Evolutionary conservation across 1,140 invertebrate genomes (phyloP), one percentile per base, ranked within the genome.

Genomic region (Drosophila tani): DNA sequence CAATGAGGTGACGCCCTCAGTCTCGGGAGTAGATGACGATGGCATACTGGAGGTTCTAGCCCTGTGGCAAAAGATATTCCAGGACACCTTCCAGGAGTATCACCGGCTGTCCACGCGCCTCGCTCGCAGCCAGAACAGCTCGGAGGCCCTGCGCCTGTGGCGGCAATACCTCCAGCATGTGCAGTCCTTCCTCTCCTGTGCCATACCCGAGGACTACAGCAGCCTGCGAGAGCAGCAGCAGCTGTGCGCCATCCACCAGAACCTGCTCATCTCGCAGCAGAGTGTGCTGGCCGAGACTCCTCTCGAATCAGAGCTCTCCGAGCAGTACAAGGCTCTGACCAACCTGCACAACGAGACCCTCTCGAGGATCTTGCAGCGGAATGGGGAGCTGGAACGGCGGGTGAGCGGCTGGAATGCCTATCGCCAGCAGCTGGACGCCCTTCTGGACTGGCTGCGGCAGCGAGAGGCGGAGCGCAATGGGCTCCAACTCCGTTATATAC

Each of bases 301-400:
- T n/a, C 78, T 70, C 51, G 88, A 75, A 93, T 90, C 93, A 78
- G 94, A 94, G 15, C 93, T 96, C 7, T 94, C 95, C 53, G 95
- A 97, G 82, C 95, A 97, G 79, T 97, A 98, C 75, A 96, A 96
- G 78, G 94, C 95, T 0, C 93, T 98, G 51, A 97, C 96, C 0
- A 96, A 97, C 81, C 94, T 97, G 8, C 97, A 98, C 93, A 97
- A 97, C 91, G 97, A 97, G 93, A 97, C 97, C 0, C 92, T 98
- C 11, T 95, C 96, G 1, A 94, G 95, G 75, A 97, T 98, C 69
- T 96, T 96, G 91, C 96, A 97, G 62, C 94, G 97, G 70, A 97
- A 98, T 81, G 94, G 94, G 45, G 95, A 96, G 75, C 95, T 98
- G 14, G 95, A 95, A 75, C 94, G 95, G 1, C 93, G 97, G 50